These are phyloP conservation scores for Pseudopleuronectes americanus DNA, from an alignment of 2,797 vertebrate genomes.

Conservation along the genomic window DNA sequence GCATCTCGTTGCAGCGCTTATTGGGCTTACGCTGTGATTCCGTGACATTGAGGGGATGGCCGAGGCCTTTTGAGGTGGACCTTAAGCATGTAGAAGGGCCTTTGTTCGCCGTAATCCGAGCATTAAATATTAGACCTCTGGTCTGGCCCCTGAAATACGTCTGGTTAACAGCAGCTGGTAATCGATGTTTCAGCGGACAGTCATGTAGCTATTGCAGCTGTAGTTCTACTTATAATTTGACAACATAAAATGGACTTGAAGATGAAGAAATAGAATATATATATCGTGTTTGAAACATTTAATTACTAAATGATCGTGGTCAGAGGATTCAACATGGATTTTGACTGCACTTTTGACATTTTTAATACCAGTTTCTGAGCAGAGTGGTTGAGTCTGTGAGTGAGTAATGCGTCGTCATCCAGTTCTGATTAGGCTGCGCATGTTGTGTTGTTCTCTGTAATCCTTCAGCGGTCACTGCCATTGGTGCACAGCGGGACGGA, in stretches of 20 bases:
- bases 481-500: conserved; percentile 43
- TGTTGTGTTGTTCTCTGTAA: conserved; percentile 69
- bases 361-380: background rate
- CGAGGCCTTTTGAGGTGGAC: conserved; percentile 13
- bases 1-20: conserved; percentile 44
- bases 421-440: conserved; percentile 59
- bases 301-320: no score
- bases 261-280: background rate
- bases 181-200: conserved; percentile 7
- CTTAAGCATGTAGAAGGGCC: background rate
- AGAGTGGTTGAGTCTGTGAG: conserved; percentile 26
- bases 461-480: conserved; percentile 56
- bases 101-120: conserved; percentile 30
- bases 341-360: conserved; percentile 6
- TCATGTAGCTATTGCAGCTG: background rate
- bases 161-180: background rate
- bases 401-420: conserved; percentile 56
- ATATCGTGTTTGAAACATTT: background rate
- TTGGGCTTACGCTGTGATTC: conserved; percentile 45
- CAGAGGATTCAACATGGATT: background rate
- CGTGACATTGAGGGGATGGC: conserved; percentile 62
- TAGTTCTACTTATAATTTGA: no score
- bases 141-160: background rate
- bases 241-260: background rate
- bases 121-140: conserved; percentile 23